Evolutionary conservation across 2,797 vertebrate genomes (phyloP).

Genomic region (Siniperca undulata): DNA sequence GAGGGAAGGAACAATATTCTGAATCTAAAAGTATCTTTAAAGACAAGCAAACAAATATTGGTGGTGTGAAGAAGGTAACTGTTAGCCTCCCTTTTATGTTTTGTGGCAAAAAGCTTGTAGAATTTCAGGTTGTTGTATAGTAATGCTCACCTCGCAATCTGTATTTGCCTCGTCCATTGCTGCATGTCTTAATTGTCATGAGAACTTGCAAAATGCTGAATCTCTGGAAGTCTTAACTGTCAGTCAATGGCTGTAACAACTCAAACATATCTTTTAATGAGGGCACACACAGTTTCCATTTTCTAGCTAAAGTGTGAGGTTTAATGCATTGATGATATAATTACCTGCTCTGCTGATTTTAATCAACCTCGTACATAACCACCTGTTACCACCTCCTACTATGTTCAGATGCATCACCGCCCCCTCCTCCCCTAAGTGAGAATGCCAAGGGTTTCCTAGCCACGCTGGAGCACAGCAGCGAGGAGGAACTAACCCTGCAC

Average conservation of each 20-base stretch:
- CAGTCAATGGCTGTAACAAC: not conserved
- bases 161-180: not conserved
- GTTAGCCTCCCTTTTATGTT: not conserved
- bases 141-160: not conserved
- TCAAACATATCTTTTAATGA: not conserved
- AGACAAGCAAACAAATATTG: not conserved
- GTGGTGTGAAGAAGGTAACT: not conserved
- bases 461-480: constrained; percentile 90
- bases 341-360: not conserved
- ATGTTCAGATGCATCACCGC: constrained; percentile 61
- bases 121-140: not conserved
- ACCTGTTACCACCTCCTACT: not conserved
- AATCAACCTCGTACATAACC: not conserved
- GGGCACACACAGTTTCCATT: not conserved
- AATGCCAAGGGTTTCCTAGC: constrained; percentile 90
- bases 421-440: constrained; percentile 85
- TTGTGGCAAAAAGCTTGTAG: not conserved
- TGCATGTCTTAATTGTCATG: not conserved
- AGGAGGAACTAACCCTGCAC: constrained; percentile 91
- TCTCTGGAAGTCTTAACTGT: not conserved
- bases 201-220: not conserved
- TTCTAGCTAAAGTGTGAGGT: not conserved
- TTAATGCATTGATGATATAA: not conserved
- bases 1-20: not conserved
- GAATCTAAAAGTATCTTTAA: not conserved